These are phyloP conservation scores for Exephanes ischioxanthus DNA, from an alignment of 2,888 invertebrate species.

Conservation along the genomic window DNA sequence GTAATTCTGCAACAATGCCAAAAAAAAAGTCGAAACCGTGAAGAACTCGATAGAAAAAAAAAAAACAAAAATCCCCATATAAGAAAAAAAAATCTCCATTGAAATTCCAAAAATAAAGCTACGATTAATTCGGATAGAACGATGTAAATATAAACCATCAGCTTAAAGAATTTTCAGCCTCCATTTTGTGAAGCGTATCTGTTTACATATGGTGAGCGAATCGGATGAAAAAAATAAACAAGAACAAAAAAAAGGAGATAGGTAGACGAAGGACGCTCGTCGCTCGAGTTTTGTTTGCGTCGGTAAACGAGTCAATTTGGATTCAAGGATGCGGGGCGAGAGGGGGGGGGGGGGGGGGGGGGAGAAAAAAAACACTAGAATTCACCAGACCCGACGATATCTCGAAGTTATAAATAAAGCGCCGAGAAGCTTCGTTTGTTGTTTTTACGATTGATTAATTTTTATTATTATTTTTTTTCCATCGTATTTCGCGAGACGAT, in stretches of 20 bases:
- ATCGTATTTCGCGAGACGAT: background rate
- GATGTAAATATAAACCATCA: background rate
- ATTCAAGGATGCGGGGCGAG: constrained; percentile 12
- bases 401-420: background rate
- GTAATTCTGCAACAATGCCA: constrained; percentile 37
- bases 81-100: background rate
- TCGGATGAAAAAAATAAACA: constrained; percentile 16
- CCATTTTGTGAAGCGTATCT: constrained; percentile 20
- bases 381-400: background rate
- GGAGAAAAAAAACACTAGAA: constrained; percentile 54
- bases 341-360: background rate
- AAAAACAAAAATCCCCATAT: constrained; percentile 5
- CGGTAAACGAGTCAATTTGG: constrained; percentile 27
- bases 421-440: background rate
- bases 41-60: constrained; percentile 19
- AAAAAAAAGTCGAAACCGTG: background rate
- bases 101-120: background rate
- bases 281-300: constrained; percentile 3
- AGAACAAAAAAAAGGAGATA: background rate
- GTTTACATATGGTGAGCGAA: constrained; percentile 18
- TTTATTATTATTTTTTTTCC: background rate
- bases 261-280: constrained; percentile 16
- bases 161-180: background rate
- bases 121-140: background rate
- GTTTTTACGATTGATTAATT: background rate